Conservation (phyloP, 1,140 invertebrate species). For the Temnothorax nylanderi region DNA sequence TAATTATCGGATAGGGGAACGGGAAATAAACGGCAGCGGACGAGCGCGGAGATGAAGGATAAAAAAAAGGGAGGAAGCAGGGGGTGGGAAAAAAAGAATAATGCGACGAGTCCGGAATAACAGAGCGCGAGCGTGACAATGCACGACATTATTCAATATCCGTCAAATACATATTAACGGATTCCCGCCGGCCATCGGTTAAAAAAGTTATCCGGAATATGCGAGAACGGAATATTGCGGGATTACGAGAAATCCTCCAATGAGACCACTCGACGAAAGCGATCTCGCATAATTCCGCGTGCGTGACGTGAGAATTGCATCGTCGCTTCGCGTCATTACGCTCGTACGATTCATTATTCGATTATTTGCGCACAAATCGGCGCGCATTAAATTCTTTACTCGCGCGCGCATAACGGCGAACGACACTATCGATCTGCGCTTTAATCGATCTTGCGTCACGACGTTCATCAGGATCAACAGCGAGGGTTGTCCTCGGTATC, state of each 20-base stretch:
- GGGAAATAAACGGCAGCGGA: conserved; percentile 45
- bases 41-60: conserved; percentile 6
- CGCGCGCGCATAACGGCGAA: neutral
- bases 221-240: conserved; percentile 19
- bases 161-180: conserved; percentile 57
- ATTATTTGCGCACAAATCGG: conserved; percentile 13
- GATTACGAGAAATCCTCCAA: conserved; percentile 23
- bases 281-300: conserved; percentile 37
- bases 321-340: conserved; percentile 18
- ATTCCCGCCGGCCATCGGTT: conserved; percentile 39
- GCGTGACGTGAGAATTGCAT: conserved; percentile 15
- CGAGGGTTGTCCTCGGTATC: conserved; percentile 42
- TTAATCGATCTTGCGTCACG: conserved; percentile 60
- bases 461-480: conserved; percentile 66
- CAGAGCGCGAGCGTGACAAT: conserved; percentile 48
- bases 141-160: conserved; percentile 57
- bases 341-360: neutral
- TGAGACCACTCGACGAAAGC: neutral
- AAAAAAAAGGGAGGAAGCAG: neutral
- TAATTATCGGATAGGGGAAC: conserved; percentile 48
- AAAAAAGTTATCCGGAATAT: conserved; percentile 44
- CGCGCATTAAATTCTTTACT: conserved; percentile 9
- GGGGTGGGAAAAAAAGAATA: neutral
- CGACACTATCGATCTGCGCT: conserved; percentile 46
- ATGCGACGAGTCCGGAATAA: conserved; percentile 19